phyloP scores from a whole-genome alignment of 2,888 invertebrate genomes.

The Corythucha ciliata region DNA sequence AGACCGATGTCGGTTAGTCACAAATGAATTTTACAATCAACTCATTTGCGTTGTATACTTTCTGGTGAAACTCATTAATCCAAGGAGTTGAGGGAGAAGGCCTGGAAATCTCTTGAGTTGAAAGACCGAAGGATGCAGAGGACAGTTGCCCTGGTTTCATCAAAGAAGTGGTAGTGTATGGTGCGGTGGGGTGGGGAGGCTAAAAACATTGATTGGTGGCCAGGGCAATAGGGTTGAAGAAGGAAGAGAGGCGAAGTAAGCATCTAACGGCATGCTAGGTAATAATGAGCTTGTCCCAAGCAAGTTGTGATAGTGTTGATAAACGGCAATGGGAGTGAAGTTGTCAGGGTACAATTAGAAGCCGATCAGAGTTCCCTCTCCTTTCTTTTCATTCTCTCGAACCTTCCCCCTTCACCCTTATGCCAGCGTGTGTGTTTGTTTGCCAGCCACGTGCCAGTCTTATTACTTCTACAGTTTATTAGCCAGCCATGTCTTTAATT shows the following conservation, averaged over 20 bases:
- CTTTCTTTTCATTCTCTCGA: too few species aligned
- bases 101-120: too few species aligned
- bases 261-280: not conserved
- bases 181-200: not conserved
- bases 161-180: not conserved
- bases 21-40: too few species aligned
- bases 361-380: conserved; percentile 20
- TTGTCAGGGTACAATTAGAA: conserved; percentile 26
- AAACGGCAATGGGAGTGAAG: conserved; percentile 10
- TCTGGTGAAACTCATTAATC: too few species aligned
- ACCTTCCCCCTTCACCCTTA: too few species aligned
- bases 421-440: conserved; percentile 24
- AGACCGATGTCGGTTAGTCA: too few species aligned
- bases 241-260: not conserved
- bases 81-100: too few species aligned
- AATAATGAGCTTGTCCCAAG: conserved; percentile 22
- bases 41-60: too few species aligned
- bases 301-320: conserved; percentile 23
- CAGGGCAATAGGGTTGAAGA: not conserved
- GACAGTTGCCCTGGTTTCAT: not conserved
- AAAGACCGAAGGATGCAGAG: not conserved
- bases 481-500: conserved; percentile 23
- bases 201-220: not conserved
- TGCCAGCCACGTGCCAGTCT: conserved; percentile 20
- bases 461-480: conserved; percentile 8